Conservation (phyloP, 2,888 invertebrate genomes). For the Ophion obscuratus region DNA sequence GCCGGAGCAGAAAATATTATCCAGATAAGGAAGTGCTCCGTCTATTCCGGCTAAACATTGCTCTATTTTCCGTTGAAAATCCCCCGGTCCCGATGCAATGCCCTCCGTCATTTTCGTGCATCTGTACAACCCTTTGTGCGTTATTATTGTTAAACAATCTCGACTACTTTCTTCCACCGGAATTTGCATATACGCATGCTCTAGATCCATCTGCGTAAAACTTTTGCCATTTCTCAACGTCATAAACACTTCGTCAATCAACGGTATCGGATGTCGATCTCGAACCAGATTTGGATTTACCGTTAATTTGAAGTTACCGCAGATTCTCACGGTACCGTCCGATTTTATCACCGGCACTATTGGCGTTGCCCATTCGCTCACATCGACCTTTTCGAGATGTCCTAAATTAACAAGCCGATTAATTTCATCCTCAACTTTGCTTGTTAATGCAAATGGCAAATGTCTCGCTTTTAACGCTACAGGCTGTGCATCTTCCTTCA, state of each 20-base stretch:
- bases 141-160: conserved; percentile 33
- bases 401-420: conserved; percentile 59
- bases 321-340: conserved; percentile 15
- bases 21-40: conserved; percentile 64
- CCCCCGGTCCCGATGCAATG: conserved; percentile 49
- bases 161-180: conserved; percentile 19
- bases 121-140: conserved; percentile 49
- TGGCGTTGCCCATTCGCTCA: conserved; percentile 68
- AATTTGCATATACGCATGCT: conserved; percentile 70
- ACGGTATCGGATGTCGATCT: conserved; percentile 72
- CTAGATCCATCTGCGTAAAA: conserved; percentile 80
- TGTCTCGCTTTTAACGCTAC: conserved; percentile 64
- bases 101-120: conserved; percentile 50
- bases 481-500: conserved; percentile 51
- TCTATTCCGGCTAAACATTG: conserved; percentile 41
- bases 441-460: conserved; percentile 68
- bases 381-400: conserved; percentile 67
- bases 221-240: conserved; percentile 70
- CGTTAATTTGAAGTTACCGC: conserved; percentile 75
- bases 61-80: conserved; percentile 55
- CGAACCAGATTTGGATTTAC: conserved; percentile 73
- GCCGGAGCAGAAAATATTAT: conserved; percentile 70
- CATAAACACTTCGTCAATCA: conserved; percentile 65
- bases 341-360: not conserved
- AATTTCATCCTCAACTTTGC: conserved; percentile 37